Evolutionary conservation across 2,888 invertebrate species (phyloP), one percentile per base, ranked within the genome.

Genomic region (Himalopsyche tibetana): DNA sequence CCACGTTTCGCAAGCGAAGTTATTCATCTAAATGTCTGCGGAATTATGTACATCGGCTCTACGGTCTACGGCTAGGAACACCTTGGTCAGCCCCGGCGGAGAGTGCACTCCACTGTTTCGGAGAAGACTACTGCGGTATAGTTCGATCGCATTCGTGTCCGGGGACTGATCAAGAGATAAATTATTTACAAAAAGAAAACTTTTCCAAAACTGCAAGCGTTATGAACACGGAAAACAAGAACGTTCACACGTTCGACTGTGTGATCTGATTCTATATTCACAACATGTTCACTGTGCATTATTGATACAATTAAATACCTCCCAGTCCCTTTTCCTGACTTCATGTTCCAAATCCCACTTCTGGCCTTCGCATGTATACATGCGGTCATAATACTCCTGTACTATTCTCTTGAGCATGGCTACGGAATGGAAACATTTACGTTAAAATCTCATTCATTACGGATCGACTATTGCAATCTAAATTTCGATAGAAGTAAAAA

Each of bases 331-430:
- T 95, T 98, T 98, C 95, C 98, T 97, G 95, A 99, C 98, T 96
- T 98, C 98, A 95, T 97, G 97, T 96, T 99, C 99, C 97, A 99
- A 98, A 97, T 99, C 99, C 97, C 99, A 99, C 96, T 99, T 99
- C 95, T 98, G 98, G 95, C 98, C 97, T 96, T 99, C 99, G 96
- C 98, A 97, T 95, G 96, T 95, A 96, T 96, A 96, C 96, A 99
- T 96, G 95, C 98, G 98, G 94, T 97, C 96, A 96, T 97, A 96
- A 96, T 98, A 98, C 95, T 97, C 96, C 96, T 97, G 96, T 95
- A 97, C 96, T 95, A 98, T 96, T 95, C 95, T 96, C 96, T 96
- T 96, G 95, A 98, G 96, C 94, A 95, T 94, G 93, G 94, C 97
- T 96, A 96, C 93, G 95, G 94, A 94, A 94, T 90, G 86, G 88